phyloP scores from a whole-genome alignment of 2,888 invertebrate genomes.

The Parochlus steinenii region DNA sequence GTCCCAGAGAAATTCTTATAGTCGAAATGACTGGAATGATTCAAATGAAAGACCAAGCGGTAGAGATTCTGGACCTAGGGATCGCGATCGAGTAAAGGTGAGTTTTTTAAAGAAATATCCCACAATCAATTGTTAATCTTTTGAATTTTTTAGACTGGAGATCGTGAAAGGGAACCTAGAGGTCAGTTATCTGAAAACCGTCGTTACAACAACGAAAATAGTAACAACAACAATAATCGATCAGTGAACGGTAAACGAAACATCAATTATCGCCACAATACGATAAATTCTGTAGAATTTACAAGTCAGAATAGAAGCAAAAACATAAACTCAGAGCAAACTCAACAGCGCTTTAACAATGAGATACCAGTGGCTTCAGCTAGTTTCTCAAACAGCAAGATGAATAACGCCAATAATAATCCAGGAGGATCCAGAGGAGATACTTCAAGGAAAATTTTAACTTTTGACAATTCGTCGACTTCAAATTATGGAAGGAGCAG shows the following conservation, averaged over 20 bases:
- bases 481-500: constrained; percentile 9
- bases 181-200: too few species aligned
- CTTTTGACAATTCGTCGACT: constrained; percentile 8
- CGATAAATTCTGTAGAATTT: too few species aligned
- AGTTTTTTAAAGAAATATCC: neutral
- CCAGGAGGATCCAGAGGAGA: too few species aligned
- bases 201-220: constrained; percentile 13
- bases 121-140: too few species aligned
- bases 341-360: constrained; percentile 8
- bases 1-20: too few species aligned
- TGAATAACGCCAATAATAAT: constrained; percentile 6
- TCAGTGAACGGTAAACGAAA: constrained; percentile 13
- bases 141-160: too few species aligned
- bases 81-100: neutral
- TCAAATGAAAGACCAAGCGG: neutral
- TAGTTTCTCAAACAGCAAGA: constrained; percentile 17
- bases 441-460: constrained; percentile 7
- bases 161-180: too few species aligned
- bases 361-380: constrained; percentile 14
- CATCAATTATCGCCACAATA: constrained; percentile 10
- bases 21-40: constrained; percentile 1
- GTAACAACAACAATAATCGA: constrained; percentile 9
- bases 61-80: neutral
- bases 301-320: constrained; percentile 21
- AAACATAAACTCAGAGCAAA: constrained; percentile 10